A percentile compares a stretch with the other conserved stretches of the same genome.
Conservation (phyloP, 1,140 invertebrate species). For the Trichogramma pretiosum region DNA sequence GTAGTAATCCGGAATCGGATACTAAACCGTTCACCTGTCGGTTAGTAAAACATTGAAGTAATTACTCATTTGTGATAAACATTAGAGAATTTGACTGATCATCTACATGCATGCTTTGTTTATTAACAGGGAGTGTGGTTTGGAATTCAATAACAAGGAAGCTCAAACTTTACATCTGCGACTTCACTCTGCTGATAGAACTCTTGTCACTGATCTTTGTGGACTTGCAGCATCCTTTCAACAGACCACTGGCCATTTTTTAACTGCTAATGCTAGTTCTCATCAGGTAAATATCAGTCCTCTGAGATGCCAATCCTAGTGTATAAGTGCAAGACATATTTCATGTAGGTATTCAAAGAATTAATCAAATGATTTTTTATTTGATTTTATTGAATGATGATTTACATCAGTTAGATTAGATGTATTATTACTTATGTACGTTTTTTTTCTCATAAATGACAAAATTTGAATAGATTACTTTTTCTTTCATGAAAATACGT, state of each 20-base stretch:
- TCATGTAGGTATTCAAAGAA: no score
- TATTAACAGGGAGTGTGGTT: conserved; percentile 51
- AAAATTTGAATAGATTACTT: no score
- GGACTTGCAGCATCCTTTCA: conserved; percentile 67
- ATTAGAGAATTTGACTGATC: not conserved
- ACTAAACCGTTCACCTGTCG: conserved; percentile 43
- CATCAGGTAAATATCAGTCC: conserved; percentile 43
- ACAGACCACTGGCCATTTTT: conserved; percentile 52
- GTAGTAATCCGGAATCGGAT: conserved; percentile 33
- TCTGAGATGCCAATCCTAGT: no score
- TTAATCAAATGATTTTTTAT: no score
- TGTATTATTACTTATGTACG: no score
- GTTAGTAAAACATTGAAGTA: conserved; percentile 21
- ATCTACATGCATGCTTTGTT: not conserved
- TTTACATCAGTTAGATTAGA: no score
- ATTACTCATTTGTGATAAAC: not conserved
- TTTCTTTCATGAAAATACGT: no score
- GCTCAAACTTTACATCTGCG: conserved; percentile 69
- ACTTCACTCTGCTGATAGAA: conserved; percentile 73
- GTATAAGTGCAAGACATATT: no score
- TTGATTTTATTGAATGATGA: no score
- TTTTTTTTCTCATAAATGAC: no score
- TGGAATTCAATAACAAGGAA: conserved; percentile 60
- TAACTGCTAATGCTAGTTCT: conserved; percentile 47
- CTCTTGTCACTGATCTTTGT: conserved; percentile 76